A percentile compares a stretch with the other conserved stretches of the same genome.
These are phyloP conservation scores for Thymallus thymallus DNA, from an alignment of 2,113 vertebrate genomes.

Conservation along the genomic window DNA sequence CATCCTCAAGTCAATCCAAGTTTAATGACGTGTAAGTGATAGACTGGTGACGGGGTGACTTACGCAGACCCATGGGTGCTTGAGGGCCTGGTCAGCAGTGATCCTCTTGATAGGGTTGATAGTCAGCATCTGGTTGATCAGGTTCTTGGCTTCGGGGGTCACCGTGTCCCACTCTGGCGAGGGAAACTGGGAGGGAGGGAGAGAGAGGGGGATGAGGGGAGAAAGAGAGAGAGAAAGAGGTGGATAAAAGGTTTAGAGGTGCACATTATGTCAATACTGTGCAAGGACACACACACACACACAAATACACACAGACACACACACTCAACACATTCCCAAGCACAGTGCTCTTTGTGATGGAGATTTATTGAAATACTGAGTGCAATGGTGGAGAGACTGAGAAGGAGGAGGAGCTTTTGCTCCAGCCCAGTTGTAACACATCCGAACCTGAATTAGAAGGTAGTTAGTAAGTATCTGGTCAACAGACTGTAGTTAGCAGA, in stretches of 20 bases:
- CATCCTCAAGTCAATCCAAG: too few species aligned
- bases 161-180: constrained; percentile 99
- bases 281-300: background rate
- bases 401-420: background rate
- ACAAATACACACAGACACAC: too few species aligned
- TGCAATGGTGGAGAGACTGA: background rate
- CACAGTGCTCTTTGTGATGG: too few species aligned
- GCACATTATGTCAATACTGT: too few species aligned
- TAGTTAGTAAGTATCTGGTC: too few species aligned
- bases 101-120: constrained; percentile 98
- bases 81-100: constrained; percentile 96
- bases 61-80: constrained; percentile 99
- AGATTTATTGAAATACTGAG: background rate
- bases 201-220: background rate
- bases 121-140: constrained; percentile 99
- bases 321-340: too few species aligned
- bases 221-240: background rate
- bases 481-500: too few species aligned
- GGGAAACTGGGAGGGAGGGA: constrained; percentile 80
- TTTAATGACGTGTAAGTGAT: too few species aligned
- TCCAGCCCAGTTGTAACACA: too few species aligned
- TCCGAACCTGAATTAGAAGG: too few species aligned
- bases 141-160: constrained; percentile 97
- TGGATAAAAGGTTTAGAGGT: too few species aligned
- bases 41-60: constrained; percentile 62